A percentile compares a stretch with the other conserved stretches of the same genome.
phyloP scores from a whole-genome alignment of 2,113 vertebrate genomes.

The Cacatua alba region DNA sequence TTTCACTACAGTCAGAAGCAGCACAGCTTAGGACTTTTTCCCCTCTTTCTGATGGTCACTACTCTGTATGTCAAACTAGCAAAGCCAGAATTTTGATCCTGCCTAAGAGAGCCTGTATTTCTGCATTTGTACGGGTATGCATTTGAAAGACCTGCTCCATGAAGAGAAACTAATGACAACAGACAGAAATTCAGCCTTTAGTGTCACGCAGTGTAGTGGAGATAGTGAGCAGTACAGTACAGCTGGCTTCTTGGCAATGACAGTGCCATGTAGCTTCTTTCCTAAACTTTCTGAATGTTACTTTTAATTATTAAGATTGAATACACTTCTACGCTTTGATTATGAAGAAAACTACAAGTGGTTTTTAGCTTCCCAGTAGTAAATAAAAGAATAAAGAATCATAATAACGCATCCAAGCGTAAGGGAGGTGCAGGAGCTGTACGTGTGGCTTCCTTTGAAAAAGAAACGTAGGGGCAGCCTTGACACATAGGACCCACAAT shows the following conservation, averaged over 20 bases:
- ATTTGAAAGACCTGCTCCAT: neutral
- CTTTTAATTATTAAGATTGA: neutral
- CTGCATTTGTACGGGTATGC: neutral
- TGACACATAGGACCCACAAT: neutral
- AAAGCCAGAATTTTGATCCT: neutral
- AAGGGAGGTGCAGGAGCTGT: neutral
- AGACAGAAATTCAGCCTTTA: neutral
- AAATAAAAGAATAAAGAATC: neutral
- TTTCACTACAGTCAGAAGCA: neutral
- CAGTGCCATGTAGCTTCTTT: neutral
- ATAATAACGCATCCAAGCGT: fast-evolving
- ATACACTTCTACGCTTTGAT: neutral
- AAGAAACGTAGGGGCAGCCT: neutral
- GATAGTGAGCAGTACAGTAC: neutral
- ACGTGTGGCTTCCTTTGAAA: neutral
- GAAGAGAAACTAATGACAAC: neutral
- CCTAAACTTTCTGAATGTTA: neutral
- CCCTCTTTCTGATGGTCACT: neutral
- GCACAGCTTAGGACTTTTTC: neutral
- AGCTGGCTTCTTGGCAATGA: neutral
- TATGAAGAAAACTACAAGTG: neutral
- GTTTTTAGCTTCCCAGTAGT: neutral
- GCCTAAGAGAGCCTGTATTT: neutral
- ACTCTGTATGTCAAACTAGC: neutral
- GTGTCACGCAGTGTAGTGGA: neutral